Percentiles rank a stretch among this genome's conserved stretches.
These are phyloP conservation scores for Scarus forsteni DNA, from an alignment of 2,797 vertebrate species.

Conservation along the genomic window DNA sequence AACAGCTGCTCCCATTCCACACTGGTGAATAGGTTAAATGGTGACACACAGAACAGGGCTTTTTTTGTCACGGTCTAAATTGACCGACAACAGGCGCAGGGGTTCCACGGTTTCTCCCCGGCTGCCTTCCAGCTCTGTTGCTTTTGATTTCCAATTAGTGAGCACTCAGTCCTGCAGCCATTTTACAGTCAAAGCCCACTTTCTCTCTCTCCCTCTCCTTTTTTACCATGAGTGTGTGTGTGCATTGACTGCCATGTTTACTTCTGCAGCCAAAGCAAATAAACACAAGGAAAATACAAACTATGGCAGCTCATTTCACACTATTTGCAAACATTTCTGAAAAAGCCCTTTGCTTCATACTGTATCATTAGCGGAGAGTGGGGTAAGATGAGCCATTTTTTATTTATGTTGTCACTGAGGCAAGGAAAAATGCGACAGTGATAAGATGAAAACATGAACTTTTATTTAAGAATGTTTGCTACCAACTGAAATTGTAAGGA, in stretches of 20 bases:
- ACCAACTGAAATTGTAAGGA: no score
- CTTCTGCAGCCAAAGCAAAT: conserved; percentile 11
- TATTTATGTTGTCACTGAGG: no score
- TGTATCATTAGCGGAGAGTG: neutral
- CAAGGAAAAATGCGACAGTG: no score
- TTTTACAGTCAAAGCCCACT: conserved; percentile 26
- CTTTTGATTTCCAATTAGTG: conserved; percentile 77
- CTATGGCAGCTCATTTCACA: neutral
- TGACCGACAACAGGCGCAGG: conserved; percentile 70
- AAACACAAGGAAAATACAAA: neutral
- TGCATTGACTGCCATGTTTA: neutral
- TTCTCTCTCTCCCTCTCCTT: conserved; percentile 1
- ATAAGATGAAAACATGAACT: no score
- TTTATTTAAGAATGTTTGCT: no score
- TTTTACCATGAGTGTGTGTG: neutral
- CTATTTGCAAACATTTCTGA: conserved; percentile 31
- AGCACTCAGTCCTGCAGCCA: conserved; percentile 53
- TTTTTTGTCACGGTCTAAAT: conserved; percentile 72
- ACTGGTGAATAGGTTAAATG: conserved; percentile 82
- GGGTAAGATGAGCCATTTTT: no score
- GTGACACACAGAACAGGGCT: conserved; percentile 66
- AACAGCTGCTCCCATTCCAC: conserved; percentile 81
- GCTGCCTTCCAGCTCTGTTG: conserved; percentile 64
- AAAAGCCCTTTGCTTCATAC: neutral
- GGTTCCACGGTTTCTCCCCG: conserved; percentile 54